phyloP scores from a whole-genome alignment of 2,797 vertebrate species.

The Salmo trutta region DNA sequence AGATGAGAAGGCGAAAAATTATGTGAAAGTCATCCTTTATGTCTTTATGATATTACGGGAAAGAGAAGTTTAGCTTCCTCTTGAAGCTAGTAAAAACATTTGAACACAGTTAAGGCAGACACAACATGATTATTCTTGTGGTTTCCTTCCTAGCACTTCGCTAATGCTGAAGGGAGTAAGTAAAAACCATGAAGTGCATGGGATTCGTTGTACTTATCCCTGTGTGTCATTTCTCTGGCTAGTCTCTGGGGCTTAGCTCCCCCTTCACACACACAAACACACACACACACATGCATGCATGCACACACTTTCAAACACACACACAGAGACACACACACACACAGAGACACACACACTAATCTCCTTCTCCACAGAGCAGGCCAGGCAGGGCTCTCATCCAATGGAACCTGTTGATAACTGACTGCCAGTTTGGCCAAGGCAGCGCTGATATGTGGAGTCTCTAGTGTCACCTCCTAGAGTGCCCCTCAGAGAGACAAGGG shows the following conservation, averaged over 20 bases:
- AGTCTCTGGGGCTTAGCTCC: conserved; percentile 52
- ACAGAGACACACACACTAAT: conserved; percentile 51
- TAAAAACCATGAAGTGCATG: conserved; percentile 61
- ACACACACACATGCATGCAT: background rate
- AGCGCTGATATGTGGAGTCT: conserved; percentile 67
- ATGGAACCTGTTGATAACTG: conserved; percentile 78
- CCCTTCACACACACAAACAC: conserved; percentile 18
- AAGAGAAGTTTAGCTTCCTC: conserved; percentile 58
- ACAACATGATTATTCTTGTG: conserved; percentile 70
- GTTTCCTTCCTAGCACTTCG: conserved; percentile 58
- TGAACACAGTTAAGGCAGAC: conserved; percentile 67
- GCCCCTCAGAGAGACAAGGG: conserved; percentile 82
- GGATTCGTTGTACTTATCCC: conserved; percentile 63
- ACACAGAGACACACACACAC: too few relatives aligned
- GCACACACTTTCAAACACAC: background rate
- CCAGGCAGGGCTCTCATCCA: conserved; percentile 57
- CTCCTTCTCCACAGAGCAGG: conserved; percentile 52
- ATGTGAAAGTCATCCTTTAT: conserved; percentile 66
- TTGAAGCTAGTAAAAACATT: conserved; percentile 66
- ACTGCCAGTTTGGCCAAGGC: conserved; percentile 66
- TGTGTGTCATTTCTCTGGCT: conserved; percentile 36
- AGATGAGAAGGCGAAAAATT: conserved; percentile 23
- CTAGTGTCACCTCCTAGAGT: conserved; percentile 76
- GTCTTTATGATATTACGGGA: conserved; percentile 58
- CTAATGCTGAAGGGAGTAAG: conserved; percentile 50